Base-by-base conservation (phyloP, 2,888 invertebrate genomes). In the Baccha elongata region DNA sequence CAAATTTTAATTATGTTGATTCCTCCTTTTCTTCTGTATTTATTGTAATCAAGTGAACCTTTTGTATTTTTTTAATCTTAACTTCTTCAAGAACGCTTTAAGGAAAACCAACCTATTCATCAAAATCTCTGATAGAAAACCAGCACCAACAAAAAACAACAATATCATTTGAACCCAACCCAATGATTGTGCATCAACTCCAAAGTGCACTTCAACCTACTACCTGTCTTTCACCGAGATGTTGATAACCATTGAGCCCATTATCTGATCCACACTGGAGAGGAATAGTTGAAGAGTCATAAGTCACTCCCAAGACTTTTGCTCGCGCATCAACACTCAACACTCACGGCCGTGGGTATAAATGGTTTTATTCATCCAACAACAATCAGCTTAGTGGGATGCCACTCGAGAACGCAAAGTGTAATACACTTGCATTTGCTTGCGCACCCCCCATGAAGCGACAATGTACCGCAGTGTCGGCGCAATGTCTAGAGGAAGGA, bases 141-240 rank as follows among this genome's bases (percentile, higher is more conserved):
- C 42, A 50, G 44, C 53, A 44, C 17, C 40, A n/a, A n/a, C 13
- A 72, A 50, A 55, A 42, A 29, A 32, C 35, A 40, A 48, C 13
- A 50, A 50, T n/a, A 3, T n/a, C n/a, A 26, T 17, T 32, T 7
- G 15, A 58, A 58, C 71, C 71, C 81, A 81, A 67, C 81, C 81
- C 71, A 71, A 67, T 81, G 71, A 71, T 65, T 60, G 23, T 11
- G 81, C 81, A 76, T 44, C 58, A 60, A 3, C 17, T 23, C 46
- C 2, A n/a, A 62, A 81, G 76, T 76, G 81, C 76, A 62, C 71
- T 81, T 40, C 76, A 81, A 53, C 65, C 71, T 76, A 76, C 81
- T 72, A 81, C 76, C 76, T 76, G 81, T 71, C 75, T 81, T 75
- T 76, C 81, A 76, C 46, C 46, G 62, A 76, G 76, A 81, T 65